Evolutionary conservation across 1,140 invertebrate genomes (phyloP).

Genomic region (Melanaphis sacchari): DNA sequence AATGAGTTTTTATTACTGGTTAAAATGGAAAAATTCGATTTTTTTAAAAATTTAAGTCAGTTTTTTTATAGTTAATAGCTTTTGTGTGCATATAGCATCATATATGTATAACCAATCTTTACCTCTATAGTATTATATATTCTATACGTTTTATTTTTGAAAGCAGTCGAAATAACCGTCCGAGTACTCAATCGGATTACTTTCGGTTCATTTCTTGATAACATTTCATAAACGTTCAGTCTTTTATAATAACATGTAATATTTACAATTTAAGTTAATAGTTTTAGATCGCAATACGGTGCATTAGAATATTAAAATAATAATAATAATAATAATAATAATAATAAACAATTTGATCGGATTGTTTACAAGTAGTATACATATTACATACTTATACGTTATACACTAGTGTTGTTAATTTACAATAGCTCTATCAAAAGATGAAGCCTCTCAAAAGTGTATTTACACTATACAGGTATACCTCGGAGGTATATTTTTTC

Average conservation of each 20-base stretch:
- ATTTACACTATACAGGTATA: neutral
- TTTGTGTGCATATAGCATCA: neutral
- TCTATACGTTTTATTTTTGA: neutral
- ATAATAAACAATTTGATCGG: neutral
- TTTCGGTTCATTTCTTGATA: neutral
- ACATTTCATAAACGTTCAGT: neutral
- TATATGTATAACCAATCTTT: neutral
- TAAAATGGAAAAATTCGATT: neutral
- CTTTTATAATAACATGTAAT: slow-evolving; percentile 1
- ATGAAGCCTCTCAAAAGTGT: neutral
- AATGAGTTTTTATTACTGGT: neutral
- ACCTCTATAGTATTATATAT: neutral
- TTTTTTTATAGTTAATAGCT: neutral
- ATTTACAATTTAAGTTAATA: neutral
- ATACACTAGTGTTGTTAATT: neutral
- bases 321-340: neutral
- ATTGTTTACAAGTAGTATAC: neutral
- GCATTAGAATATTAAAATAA: slow-evolving; percentile 32
- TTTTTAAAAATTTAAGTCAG: neutral
- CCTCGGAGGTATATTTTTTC: neutral
- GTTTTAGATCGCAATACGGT: neutral
- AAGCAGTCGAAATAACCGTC: neutral
- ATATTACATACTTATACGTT: neutral
- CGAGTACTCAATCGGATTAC: slow-evolving; percentile 2
- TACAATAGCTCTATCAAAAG: neutral